phyloP scores from a whole-genome alignment of 2,888 invertebrate species.

The Dorcus hopei region DNA sequence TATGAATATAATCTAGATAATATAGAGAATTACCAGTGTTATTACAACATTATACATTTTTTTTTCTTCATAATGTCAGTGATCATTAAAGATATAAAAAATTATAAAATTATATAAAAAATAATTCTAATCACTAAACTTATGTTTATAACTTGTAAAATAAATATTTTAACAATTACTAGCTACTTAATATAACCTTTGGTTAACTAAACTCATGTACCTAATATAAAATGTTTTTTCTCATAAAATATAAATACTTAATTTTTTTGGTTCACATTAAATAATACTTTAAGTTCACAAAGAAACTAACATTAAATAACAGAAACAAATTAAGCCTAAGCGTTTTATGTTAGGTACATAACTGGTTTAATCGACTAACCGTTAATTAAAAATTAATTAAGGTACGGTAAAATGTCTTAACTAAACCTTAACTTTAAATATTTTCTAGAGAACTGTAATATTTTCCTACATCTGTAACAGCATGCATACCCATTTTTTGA shows the following conservation, averaged over 20 bases:
- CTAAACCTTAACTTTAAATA: not conserved
- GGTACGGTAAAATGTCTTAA: not conserved
- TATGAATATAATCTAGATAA: slow-evolving; percentile 44
- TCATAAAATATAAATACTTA: slow-evolving; percentile 6
- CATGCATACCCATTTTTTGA: slow-evolving; percentile 29
- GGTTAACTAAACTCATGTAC: slow-evolving; percentile 37
- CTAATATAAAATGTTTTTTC: slow-evolving; percentile 1
- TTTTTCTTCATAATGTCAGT: slow-evolving; percentile 19
- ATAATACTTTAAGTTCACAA: too few relatives aligned
- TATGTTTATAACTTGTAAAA: slow-evolving; percentile 28
- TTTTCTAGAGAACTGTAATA: slow-evolving; percentile 29
- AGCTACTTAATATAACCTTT: slow-evolving; percentile 39
- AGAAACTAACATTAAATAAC: too few relatives aligned
- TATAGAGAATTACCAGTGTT: slow-evolving; percentile 39
- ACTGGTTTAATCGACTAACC: too few relatives aligned
- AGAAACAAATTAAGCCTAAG: too few relatives aligned
- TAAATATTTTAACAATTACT: slow-evolving; percentile 31
- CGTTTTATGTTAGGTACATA: too few relatives aligned
- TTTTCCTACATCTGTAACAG: slow-evolving; percentile 34
- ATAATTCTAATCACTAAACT: slow-evolving; percentile 37
- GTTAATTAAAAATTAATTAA: not conserved
- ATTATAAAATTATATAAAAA: slow-evolving; percentile 47
- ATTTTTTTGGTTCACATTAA: too few relatives aligned
- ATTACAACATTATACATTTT: slow-evolving; percentile 36
- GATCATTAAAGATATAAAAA: slow-evolving; percentile 40